A percentile compares a stretch with the other conserved stretches of the same genome.
Evolutionary conservation across 2,113 vertebrate genomes (phyloP).

Genomic region (Channa argus): DNA sequence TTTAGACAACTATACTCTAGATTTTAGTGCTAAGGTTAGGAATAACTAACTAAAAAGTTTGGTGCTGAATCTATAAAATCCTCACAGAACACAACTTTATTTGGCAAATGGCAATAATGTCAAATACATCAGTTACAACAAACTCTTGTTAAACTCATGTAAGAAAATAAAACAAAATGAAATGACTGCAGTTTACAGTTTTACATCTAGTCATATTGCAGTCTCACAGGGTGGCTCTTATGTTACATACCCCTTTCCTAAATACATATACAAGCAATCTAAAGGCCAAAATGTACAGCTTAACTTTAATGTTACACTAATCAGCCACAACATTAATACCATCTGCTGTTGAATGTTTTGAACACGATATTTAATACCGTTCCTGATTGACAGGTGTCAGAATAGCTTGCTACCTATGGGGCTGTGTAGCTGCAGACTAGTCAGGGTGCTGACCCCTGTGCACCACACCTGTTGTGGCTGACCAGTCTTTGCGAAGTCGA

Average conservation of each 20-base stretch:
- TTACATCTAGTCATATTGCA: constrained; percentile 2
- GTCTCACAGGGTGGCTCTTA: neutral
- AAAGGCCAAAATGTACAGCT: constrained; percentile 9
- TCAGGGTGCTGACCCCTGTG: no score
- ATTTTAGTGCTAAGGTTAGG: neutral
- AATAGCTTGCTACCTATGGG: no score
- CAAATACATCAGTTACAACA: constrained; percentile 22
- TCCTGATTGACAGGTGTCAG: no score
- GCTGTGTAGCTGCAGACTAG: no score
- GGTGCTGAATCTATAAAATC: neutral
- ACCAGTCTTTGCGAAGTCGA: no score
- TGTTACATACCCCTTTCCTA: neutral
- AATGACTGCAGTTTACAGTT: constrained; percentile 9
- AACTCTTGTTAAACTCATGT: constrained; percentile 23
- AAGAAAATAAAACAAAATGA: constrained; percentile 36
- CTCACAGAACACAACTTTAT: neutral
- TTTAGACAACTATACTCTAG: neutral
- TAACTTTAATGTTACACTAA: no score
- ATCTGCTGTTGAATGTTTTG: no score
- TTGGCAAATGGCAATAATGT: neutral
- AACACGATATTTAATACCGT: no score
- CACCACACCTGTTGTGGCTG: no score
- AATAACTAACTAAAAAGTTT: neutral
- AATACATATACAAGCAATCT: neutral
- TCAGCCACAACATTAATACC: no score